A percentile compares a stretch with the other conserved stretches of the same genome.
Conservation (phyloP, 2,888 invertebrate species). For the Tipula vernalis region DNA sequence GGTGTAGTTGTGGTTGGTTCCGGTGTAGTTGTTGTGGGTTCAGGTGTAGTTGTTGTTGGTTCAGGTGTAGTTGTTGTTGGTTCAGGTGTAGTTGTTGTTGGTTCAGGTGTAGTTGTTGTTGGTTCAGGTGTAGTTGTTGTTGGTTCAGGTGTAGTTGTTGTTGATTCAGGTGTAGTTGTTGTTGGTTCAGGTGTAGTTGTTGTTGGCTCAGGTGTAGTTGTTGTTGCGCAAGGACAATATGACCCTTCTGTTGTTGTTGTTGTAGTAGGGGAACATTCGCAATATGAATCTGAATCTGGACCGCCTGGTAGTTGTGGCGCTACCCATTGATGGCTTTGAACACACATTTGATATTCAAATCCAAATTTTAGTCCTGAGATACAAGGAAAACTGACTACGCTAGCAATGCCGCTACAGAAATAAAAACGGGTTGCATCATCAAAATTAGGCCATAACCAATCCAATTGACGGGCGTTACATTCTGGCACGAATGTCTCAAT, state of each 20-base stretch:
- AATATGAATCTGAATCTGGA: not conserved
- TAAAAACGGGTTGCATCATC: not conserved
- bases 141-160: no score
- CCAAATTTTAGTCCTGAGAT: constrained; percentile 26
- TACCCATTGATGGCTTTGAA: constrained; percentile 13
- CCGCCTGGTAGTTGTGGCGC: not conserved
- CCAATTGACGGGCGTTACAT: not conserved
- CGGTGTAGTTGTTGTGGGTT: not conserved
- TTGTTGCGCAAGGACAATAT: not conserved
- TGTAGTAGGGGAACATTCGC: not conserved
- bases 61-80: constrained; percentile 11
- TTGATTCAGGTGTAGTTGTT: not conserved
- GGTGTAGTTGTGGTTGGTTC: no score
- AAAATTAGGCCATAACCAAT: not conserved
- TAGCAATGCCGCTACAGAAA: not conserved
- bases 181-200: constrained; percentile 12
- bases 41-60: constrained; percentile 10
- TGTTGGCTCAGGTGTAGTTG: constrained; percentile 11
- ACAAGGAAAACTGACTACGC: not conserved
- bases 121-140: no score
- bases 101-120: no score
- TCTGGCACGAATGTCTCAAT: not conserved
- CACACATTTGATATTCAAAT: constrained; percentile 29
- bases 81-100: constrained; percentile 9
- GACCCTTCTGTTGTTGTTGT: no score